These are phyloP conservation scores for Adelosebastes latens DNA, from an alignment of 2,797 vertebrate species.

Conservation along the genomic window DNA sequence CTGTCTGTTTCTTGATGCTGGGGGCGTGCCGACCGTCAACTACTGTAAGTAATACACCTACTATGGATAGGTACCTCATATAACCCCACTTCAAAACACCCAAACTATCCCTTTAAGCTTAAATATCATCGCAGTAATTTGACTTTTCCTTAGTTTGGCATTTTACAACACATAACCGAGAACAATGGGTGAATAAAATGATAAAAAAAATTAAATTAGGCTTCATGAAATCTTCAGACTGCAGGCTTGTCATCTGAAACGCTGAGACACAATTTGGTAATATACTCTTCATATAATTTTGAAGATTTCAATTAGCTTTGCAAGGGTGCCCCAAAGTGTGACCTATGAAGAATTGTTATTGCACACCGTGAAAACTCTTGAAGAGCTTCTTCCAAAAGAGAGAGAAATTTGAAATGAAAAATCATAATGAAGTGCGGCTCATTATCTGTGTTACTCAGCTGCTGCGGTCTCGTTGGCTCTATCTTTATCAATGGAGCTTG, in stretches of 20 bases:
- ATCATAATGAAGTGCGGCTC: not conserved
- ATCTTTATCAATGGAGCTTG: not conserved
- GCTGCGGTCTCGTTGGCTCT: not conserved
- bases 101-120: not conserved
- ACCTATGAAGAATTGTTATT: constrained; percentile 29
- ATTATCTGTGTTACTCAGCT: constrained; percentile 18
- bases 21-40: no score
- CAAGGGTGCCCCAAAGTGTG: not conserved
- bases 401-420: not conserved
- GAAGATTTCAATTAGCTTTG: constrained; percentile 37
- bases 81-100: no score
- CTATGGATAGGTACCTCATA: no score
- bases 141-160: not conserved
- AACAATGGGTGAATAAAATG: not conserved
- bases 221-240: not conserved
- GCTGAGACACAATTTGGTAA: constrained; percentile 10
- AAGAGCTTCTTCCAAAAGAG: not conserved
- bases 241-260: not conserved
- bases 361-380: not conserved
- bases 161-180: not conserved
- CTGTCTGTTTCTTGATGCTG: no score
- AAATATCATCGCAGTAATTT: not conserved
- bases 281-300: constrained; percentile 15
- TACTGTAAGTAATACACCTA: no score
- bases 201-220: not conserved